A percentile compares a stretch with the other conserved stretches of the same genome.
These are phyloP conservation scores for Mesochorus sp. DNA, from an alignment of 2,888 invertebrate species.

Conservation along the genomic window DNA sequence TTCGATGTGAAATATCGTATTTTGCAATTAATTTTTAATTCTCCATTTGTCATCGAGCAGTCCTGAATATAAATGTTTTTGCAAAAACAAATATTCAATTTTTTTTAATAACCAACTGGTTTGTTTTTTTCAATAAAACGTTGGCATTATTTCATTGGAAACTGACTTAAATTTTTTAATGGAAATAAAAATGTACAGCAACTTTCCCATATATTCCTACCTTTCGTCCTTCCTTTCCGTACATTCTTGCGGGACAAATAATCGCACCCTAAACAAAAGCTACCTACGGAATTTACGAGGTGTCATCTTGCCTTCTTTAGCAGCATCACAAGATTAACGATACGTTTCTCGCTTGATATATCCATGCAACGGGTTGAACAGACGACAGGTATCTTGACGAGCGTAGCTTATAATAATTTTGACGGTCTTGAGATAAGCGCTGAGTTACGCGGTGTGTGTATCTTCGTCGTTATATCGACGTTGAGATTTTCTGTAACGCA, in stretches of 20 bases:
- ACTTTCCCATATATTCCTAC: no score
- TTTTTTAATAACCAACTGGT: no score
- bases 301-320: slow-evolving; percentile 11
- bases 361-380: slow-evolving; percentile 34
- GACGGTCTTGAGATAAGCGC: slow-evolving; percentile 71
- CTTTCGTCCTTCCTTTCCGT: background rate
- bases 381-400: slow-evolving; percentile 64
- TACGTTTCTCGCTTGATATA: background rate
- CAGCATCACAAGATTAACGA: slow-evolving; percentile 1
- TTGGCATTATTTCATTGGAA: no score
- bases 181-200: no score
- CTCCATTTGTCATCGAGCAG: no score
- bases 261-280: slow-evolving; percentile 61
- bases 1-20: background rate
- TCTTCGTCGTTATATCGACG: background rate
- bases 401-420: slow-evolving; percentile 70
- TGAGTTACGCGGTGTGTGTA: slow-evolving; percentile 51
- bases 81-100: no score
- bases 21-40: no score
- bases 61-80: no score
- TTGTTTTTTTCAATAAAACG: no score
- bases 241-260: background rate
- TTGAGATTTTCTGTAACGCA: slow-evolving; percentile 2
- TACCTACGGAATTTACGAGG: slow-evolving; percentile 64
- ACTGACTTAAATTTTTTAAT: no score